Evolutionary conservation across 2,797 vertebrate species (phyloP).

Genomic region (Pempheris klunzingeri): DNA sequence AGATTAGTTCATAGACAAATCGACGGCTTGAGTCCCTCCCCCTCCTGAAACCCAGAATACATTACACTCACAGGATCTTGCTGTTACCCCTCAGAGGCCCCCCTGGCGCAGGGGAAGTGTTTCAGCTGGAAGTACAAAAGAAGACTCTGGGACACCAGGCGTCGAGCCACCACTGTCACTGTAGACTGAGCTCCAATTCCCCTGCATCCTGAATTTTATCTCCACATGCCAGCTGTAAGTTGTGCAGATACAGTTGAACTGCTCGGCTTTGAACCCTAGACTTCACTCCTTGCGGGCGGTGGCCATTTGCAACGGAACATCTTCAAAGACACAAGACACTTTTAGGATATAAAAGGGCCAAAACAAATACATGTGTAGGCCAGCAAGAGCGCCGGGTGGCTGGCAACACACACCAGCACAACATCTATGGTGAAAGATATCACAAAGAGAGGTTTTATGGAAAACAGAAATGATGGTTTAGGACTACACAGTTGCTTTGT

Average conservation of each 20-base stretch:
- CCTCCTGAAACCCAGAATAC: conserved; percentile 17
- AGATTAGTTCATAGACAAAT: conserved; percentile 27
- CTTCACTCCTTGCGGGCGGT: conserved; percentile 59
- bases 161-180: conserved; percentile 59
- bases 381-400: conserved; percentile 2
- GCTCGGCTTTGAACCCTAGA: conserved; percentile 72
- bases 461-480: neutral
- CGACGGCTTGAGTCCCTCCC: conserved; percentile 11
- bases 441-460: neutral
- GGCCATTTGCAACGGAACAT: conserved; percentile 45
- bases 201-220: conserved; percentile 74
- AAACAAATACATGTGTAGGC: conserved; percentile 4
- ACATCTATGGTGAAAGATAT: neutral
- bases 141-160: conserved; percentile 53
- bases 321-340: conserved; percentile 58
- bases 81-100: conserved; percentile 36
- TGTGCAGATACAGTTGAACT: conserved; percentile 71
- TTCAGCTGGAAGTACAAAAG: conserved; percentile 57
- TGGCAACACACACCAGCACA: neutral
- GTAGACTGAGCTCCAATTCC: conserved; percentile 66
- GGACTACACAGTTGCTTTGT: conserved; percentile 10
- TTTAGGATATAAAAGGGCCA: conserved; percentile 11
- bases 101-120: conserved; percentile 32
- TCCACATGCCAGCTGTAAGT: conserved; percentile 69
- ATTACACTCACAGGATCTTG: conserved; percentile 17